phyloP scores from a whole-genome alignment of 1,140 invertebrate species.

The Chelonus insularis region DNA sequence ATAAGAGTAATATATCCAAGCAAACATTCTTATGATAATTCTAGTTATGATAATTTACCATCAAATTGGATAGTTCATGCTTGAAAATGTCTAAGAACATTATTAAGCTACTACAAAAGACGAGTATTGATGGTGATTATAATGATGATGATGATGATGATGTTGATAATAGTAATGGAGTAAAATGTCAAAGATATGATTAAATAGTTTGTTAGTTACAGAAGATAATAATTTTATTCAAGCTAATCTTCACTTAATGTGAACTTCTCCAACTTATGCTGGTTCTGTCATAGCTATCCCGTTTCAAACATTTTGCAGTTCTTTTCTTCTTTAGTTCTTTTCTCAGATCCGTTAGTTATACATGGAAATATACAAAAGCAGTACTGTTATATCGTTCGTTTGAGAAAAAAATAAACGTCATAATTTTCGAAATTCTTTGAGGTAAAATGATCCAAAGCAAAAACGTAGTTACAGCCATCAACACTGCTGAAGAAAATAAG shows the following conservation, averaged over 20 bases:
- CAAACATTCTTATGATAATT: conserved; percentile 4
- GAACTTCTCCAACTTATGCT: too few species aligned
- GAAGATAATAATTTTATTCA: too few species aligned
- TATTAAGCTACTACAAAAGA: too few species aligned
- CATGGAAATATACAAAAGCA: not conserved
- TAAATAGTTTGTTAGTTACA: not conserved
- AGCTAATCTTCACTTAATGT: too few species aligned
- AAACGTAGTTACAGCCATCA: not conserved
- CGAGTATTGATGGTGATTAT: too few species aligned
- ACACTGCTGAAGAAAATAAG: not conserved
- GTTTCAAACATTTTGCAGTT: too few species aligned
- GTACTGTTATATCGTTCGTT: not conserved
- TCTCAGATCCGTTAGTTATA: not conserved
- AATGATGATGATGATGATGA: too few species aligned
- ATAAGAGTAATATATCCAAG: not conserved
- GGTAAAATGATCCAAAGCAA: not conserved
- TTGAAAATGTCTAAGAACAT: too few species aligned
- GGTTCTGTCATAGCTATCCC: too few species aligned
- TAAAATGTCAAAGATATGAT: not conserved
- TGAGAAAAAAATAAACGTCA: too few species aligned
- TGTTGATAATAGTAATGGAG: not conserved
- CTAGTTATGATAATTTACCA: not conserved
- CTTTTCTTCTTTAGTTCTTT: too few species aligned
- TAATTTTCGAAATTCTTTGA: not conserved
- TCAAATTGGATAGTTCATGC: too few species aligned